Percentiles rank a stretch among this genome's conserved stretches.
These are phyloP conservation scores for Serrognathus titanus DNA, from an alignment of 2,888 invertebrate species.

Conservation along the genomic window DNA sequence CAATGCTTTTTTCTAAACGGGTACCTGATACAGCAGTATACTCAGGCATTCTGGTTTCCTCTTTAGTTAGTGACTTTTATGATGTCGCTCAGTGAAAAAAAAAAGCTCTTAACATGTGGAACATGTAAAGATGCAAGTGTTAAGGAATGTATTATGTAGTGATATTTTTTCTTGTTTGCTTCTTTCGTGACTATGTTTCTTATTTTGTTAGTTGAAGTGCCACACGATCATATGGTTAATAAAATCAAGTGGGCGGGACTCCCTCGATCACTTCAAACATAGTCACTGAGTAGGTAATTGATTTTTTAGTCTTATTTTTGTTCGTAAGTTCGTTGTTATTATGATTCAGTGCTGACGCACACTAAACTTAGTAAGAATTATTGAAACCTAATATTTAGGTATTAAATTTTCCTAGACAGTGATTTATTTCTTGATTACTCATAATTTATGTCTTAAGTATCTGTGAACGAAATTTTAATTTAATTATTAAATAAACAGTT, in stretches of 20 bases:
- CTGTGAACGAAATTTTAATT: conserved; percentile 1
- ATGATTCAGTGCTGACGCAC: too few species aligned
- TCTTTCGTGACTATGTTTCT: background rate
- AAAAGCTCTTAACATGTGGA: background rate
- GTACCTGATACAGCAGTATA: conserved; percentile 4
- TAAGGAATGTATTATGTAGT: conserved; percentile 10
- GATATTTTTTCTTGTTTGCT: background rate
- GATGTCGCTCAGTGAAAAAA: background rate
- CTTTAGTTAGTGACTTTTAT: background rate
- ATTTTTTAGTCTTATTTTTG: too few species aligned
- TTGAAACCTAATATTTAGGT: conserved; percentile 16
- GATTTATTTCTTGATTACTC: too few species aligned
- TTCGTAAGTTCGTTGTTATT: too few species aligned
- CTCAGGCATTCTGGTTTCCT: conserved; percentile 2
- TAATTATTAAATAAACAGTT: background rate
- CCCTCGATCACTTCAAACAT: too few species aligned
- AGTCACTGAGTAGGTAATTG: too few species aligned
- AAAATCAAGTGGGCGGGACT: too few species aligned
- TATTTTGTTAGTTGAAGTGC: too few species aligned
- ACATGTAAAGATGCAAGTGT: conserved; percentile 3
- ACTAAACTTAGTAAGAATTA: background rate
- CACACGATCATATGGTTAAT: too few species aligned
- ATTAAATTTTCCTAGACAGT: background rate
- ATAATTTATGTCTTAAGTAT: background rate
- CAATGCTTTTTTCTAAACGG: conserved; percentile 2